Evolutionary conservation across 2,113 vertebrate genomes (phyloP), one percentile per base, ranked within the genome.

Genomic region (Halcyon senegalensis): DNA sequence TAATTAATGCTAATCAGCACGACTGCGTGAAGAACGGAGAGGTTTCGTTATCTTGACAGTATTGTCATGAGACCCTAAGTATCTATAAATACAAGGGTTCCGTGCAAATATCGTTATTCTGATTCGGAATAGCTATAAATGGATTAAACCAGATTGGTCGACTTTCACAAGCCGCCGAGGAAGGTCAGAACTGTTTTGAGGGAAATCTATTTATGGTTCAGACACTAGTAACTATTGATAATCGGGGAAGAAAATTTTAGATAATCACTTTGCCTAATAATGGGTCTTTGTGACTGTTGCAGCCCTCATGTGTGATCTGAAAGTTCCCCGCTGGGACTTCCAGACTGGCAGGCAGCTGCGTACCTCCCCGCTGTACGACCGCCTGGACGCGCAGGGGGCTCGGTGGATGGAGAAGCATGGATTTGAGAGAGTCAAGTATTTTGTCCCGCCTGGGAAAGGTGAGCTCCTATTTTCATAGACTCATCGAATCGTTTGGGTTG

Each of bases 361-460:
- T 14, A 99, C 99, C 3, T 99, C 99, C 9, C 99, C 99, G 0
- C 95, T 99, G 44, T 99, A 99, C 2, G 99, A 99, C 96, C 99
- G 99, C 4, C 97, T 99, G 93, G 99, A 99, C 28, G 99, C 99
- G 0, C 99, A 99, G 93, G 99, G 99, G 39, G 99, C 99, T 8
- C 98, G 99, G 46, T 99, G 99, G 99, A 99, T 99, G 99, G 99
- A 99, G 97, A 99, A 99, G 89, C 99, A 99, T 3, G 99, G 99
- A 17, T 99, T 99, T 56, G 99, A 99, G 97, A 98, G 99, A 77
- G 98, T 99, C 58, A 99, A 99, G 92, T 99, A 99, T 91, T 99
- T 99, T 78, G 98, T 99, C 85, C 99, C 99, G 5, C 98, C 98
- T 16, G 99, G 99, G 35, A 99, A 98, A 93, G 99, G 99, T 99